Percentiles rank a stretch among this genome's conserved stretches.
These are phyloP conservation scores for Acholoe squamosa DNA, from an alignment of 2,888 invertebrate genomes.

Conservation along the genomic window DNA sequence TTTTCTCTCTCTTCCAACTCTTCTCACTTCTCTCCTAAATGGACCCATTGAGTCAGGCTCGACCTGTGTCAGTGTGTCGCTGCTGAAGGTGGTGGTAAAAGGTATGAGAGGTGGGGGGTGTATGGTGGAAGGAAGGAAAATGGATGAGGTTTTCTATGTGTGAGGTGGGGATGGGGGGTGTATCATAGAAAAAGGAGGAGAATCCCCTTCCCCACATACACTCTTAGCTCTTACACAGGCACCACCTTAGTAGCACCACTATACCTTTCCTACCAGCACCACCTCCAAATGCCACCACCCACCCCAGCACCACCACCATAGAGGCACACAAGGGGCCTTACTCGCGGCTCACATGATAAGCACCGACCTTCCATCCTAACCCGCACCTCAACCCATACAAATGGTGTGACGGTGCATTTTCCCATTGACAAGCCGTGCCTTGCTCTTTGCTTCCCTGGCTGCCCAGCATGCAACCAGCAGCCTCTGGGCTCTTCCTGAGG, in stretches of 20 bases:
- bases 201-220: not conserved
- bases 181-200: not conserved
- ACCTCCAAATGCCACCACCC: not conserved
- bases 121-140: too few relatives aligned
- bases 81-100: not conserved
- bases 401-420: constrained; percentile 52
- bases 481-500: constrained; percentile 18
- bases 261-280: not conserved
- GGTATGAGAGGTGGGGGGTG: not conserved
- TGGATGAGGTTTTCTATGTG: too few relatives aligned
- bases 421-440: constrained; percentile 33
- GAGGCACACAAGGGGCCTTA: too few relatives aligned
- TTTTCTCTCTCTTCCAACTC: too few relatives aligned
- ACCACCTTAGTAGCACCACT: not conserved
- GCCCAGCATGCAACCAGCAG: constrained; percentile 43
- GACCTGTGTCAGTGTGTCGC: constrained; percentile 20
- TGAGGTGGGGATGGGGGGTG: too few relatives aligned
- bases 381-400: constrained; percentile 37
- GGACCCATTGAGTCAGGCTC: not conserved
- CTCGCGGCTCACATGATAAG: constrained; percentile 24
- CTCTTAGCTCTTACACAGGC: not conserved
- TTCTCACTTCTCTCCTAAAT: not conserved
- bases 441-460: not conserved
- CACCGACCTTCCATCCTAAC: constrained; percentile 36
- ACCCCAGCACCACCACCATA: not conserved